Base-by-base conservation (phyloP, 1,140 invertebrate species). In the Scaptomyza pallida region DNA sequence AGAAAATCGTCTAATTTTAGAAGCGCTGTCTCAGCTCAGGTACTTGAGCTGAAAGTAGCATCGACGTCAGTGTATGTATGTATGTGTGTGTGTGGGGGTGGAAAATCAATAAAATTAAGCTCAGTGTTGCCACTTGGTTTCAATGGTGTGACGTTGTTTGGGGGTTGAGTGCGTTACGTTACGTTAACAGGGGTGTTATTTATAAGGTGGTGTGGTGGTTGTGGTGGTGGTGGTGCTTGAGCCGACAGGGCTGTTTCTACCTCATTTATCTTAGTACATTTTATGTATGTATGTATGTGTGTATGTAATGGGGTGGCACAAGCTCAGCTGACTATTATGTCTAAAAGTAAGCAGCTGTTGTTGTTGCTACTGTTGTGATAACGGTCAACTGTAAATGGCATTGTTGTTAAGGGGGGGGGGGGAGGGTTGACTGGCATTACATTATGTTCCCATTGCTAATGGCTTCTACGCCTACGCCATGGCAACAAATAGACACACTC, bases 91-190 rank as follows among this genome's bases (percentile, higher is more conserved):
- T 9, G 40, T 35, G 63, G 26, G 51, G 72, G 69, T 68, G 71
- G 48, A 88, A 86, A 86, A 86, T 86, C 81, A 75, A 86, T 86
- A 88, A 65, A 65, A 69, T 67, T 78, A 82, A 82, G 81, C 74
- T 71, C 70, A 75, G 81, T 80, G 79, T 37, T 85, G 81, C 76
- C 81, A 79, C 59, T 75, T 79, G 44, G 63, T 71, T 73, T 57
- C 50, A 54, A 59, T 62, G 47, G 43, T 43, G 50, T 43, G 33
- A 13, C 3, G 19, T 16, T 37, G 13, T 17, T 26, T 17, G 54
- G 54, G 65, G 59, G 59, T 63, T 37, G 54, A 16, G 59, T 70
- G 54, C 41, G 51, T 70, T 70, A 59, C 44, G 23, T 63, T 21
- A 16, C 13, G n/a, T 19, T 37, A n/a, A 10, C 45, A 59, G 52